These are phyloP conservation scores for Pterostichus niger DNA, from an alignment of 2,888 invertebrate species.

Conservation along the genomic window DNA sequence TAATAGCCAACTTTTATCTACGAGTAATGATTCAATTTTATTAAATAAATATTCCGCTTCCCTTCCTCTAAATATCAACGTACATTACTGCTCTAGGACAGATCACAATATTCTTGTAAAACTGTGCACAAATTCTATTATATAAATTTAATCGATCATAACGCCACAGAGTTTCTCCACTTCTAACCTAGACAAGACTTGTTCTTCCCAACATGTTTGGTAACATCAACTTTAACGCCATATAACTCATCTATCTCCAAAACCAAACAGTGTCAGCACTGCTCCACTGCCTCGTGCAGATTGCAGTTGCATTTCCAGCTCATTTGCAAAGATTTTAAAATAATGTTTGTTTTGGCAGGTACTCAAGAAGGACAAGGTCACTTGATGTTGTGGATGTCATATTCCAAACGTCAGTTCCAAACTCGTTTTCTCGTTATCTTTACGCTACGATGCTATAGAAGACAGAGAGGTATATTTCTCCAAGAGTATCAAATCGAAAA, in stretches of 20 bases:
- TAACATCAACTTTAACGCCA: neutral
- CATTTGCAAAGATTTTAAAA: conserved; percentile 26
- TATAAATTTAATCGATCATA: too few relatives aligned
- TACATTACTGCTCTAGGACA: too few relatives aligned
- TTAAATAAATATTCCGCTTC: too few relatives aligned
- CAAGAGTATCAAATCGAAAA: conserved; percentile 17
- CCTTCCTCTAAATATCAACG: too few relatives aligned
- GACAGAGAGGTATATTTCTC: conserved; percentile 23
- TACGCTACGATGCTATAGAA: neutral
- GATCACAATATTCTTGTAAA: too few relatives aligned
- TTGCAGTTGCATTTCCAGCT: conserved; percentile 20
- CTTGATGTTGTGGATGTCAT: conserved; percentile 21
- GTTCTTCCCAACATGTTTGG: too few relatives aligned
- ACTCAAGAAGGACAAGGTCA: conserved; percentile 9
- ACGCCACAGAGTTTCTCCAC: too few relatives aligned
- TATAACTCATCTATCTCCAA: neutral
- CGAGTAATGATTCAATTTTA: too few relatives aligned
- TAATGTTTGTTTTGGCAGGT: conserved; percentile 5
- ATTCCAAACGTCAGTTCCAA: neutral
- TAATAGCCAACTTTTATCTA: too few relatives aligned
- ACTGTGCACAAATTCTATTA: too few relatives aligned
- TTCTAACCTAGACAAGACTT: too few relatives aligned
- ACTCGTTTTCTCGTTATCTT: conserved; percentile 26
- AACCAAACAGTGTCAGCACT: neutral
- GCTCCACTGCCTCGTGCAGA: neutral